Evolutionary conservation across 2,113 vertebrate species (phyloP).

Genomic region (Paradoxurus hermaphroditus): DNA sequence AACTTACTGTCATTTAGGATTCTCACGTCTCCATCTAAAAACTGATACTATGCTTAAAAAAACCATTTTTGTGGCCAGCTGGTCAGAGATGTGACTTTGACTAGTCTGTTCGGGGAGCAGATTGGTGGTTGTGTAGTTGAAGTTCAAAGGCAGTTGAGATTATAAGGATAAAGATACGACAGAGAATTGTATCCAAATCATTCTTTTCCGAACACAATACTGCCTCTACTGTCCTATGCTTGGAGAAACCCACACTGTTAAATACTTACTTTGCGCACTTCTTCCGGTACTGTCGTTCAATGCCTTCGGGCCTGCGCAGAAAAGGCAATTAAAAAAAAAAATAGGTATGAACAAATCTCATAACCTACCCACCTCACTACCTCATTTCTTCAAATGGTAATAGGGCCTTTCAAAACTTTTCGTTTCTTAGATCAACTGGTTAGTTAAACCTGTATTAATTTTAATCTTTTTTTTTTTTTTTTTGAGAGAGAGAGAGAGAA

Average conservation of each 20-base stretch:
- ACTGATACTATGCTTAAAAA: not conserved
- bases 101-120: not conserved
- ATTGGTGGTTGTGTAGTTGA: not conserved
- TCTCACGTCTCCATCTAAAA: conserved; percentile 6
- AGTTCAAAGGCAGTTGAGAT: conserved; percentile 6
- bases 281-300: conserved; percentile 95
- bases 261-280: conserved; percentile 94
- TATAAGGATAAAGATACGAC: not conserved
- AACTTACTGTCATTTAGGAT: not conserved
- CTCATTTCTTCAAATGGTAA: not conserved
- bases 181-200: not conserved
- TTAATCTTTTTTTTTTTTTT: no score
- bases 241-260: not conserved
- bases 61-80: not conserved
- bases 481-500: no score
- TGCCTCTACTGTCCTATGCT: not conserved
- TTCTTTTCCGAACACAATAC: not conserved
- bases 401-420: not conserved
- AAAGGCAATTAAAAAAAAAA: conserved; percentile 33
- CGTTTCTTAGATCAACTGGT: conserved; percentile 2
- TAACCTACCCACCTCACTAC: not conserved
- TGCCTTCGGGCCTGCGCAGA: conserved; percentile 89
- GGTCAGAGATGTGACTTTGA: not conserved
- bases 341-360: not conserved
- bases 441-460: not conserved